Evolutionary conservation across 2,113 vertebrate species (phyloP).

Genomic region (Chrysemys picta): DNA sequence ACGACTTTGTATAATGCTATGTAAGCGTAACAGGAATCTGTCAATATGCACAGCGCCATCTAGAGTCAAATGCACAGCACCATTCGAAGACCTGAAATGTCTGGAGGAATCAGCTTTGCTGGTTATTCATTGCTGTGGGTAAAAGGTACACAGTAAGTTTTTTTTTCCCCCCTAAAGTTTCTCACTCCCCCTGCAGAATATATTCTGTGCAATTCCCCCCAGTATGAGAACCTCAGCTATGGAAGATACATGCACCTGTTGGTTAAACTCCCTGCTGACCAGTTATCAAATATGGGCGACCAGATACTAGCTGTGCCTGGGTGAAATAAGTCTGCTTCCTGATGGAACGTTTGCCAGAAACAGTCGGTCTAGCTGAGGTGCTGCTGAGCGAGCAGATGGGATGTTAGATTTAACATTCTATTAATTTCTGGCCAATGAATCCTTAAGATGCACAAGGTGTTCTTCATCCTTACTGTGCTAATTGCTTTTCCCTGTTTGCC

Average conservation of each 20-base stretch:
- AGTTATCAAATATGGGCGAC: background rate
- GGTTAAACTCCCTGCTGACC: background rate
- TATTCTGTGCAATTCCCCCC: too few relatives aligned
- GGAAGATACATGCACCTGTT: background rate
- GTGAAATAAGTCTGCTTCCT: background rate
- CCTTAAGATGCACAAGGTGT: background rate
- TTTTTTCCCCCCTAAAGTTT: too few relatives aligned
- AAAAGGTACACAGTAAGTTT: too few relatives aligned
- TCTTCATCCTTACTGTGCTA: fast-evolving
- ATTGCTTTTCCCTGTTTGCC: background rate
- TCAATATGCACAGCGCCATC: too few relatives aligned
- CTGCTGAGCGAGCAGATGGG: background rate
- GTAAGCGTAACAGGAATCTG: too few relatives aligned
- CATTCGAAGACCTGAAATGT: too few relatives aligned
- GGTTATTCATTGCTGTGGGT: too few relatives aligned
- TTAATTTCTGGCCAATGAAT: background rate
- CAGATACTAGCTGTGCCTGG: fast-evolving
- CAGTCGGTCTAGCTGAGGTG: background rate
- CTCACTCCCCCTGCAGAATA: too few relatives aligned
- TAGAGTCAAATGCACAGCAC: too few relatives aligned
- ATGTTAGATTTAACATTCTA: background rate
- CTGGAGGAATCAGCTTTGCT: too few relatives aligned
- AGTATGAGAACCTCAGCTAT: too few relatives aligned
- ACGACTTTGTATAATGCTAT: too few relatives aligned
- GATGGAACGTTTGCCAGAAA: background rate